Evolutionary conservation across 2,888 invertebrate genomes (phyloP).

Genomic region (Alloscopus bannaensis): DNA sequence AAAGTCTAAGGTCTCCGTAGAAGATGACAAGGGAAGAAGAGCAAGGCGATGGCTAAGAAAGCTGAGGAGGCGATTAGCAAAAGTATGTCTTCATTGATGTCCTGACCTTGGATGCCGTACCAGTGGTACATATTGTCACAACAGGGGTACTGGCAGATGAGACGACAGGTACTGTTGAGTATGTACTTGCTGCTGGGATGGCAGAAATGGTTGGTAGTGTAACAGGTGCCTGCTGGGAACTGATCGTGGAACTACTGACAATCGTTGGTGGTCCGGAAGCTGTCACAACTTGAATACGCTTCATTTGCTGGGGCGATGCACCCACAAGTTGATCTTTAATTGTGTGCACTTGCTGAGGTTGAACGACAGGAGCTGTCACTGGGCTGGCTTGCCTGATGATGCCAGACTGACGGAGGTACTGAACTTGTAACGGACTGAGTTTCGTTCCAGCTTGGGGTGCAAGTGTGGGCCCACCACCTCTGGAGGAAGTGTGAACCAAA

Average conservation of each 20-base stretch:
- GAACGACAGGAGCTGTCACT: conserved; percentile 29
- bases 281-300: conserved; percentile 65
- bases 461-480: conserved; percentile 21
- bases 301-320: conserved; percentile 38
- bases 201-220: conserved; percentile 47
- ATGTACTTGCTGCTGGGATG: conserved; percentile 40
- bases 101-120: conserved; percentile 47
- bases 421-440: conserved; percentile 48
- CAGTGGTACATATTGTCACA: conserved; percentile 41
- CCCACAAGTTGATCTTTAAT: conserved; percentile 43
- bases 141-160: conserved; percentile 40
- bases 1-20: too few species aligned
- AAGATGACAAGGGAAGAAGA: too few species aligned
- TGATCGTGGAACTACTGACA: conserved; percentile 27
- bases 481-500: conserved; percentile 44
- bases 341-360: conserved; percentile 63
- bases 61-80: too few species aligned
- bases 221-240: conserved; percentile 37
- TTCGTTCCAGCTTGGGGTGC: conserved; percentile 31
- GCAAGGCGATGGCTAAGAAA: too few species aligned
- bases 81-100: too few species aligned
- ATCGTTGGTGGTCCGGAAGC: conserved; percentile 48
- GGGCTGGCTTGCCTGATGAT: conserved; percentile 51
- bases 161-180: conserved; percentile 38
- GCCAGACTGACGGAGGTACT: conserved; percentile 44